Conservation (phyloP, 2,797 vertebrate genomes). For the Pygocentrus nattereri region DNA sequence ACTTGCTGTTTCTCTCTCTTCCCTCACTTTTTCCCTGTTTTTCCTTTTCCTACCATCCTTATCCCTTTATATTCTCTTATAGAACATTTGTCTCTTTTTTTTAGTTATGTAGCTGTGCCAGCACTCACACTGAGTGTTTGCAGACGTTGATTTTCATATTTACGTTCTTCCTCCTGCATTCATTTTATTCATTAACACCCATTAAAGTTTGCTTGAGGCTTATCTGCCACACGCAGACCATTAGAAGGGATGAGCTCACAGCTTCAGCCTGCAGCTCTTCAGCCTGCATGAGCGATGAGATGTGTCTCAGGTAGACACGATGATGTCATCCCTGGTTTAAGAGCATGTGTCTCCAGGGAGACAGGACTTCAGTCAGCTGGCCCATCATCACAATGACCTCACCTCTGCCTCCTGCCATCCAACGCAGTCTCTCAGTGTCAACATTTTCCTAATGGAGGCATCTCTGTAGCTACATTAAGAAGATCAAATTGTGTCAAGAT, state of each 20-base stretch:
- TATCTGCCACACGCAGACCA: slow-evolving; percentile 9
- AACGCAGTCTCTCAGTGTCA: slow-evolving; percentile 27
- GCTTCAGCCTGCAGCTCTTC: slow-evolving; percentile 40
- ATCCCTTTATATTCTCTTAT: not conserved
- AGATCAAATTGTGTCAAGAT: not conserved
- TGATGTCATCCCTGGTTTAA: slow-evolving; percentile 58
- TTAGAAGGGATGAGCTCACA: slow-evolving; percentile 53
- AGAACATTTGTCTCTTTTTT: slow-evolving; percentile 25
- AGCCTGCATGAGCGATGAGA: slow-evolving; percentile 43
- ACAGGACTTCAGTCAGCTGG: slow-evolving; percentile 51
- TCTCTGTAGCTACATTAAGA: slow-evolving; percentile 24
- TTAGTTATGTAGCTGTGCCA: slow-evolving; percentile 5
- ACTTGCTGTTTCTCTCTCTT: slow-evolving; percentile 19
- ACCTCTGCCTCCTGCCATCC: slow-evolving; percentile 52
- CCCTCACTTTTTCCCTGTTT: not conserved
- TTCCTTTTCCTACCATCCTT: not conserved
- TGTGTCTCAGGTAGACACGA: slow-evolving; percentile 52
- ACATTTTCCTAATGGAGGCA: slow-evolving; percentile 26
- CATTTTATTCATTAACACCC: slow-evolving; percentile 30
- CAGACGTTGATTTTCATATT: not conserved
- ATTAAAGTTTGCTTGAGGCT: slow-evolving; percentile 19
- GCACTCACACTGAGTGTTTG: not conserved
- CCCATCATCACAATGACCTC: slow-evolving; percentile 59
- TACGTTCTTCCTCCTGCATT: not conserved
- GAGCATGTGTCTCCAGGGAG: slow-evolving; percentile 50